Evolutionary conservation across 2,797 vertebrate genomes (phyloP).

Genomic region (Etheostoma nigrum): DNA sequence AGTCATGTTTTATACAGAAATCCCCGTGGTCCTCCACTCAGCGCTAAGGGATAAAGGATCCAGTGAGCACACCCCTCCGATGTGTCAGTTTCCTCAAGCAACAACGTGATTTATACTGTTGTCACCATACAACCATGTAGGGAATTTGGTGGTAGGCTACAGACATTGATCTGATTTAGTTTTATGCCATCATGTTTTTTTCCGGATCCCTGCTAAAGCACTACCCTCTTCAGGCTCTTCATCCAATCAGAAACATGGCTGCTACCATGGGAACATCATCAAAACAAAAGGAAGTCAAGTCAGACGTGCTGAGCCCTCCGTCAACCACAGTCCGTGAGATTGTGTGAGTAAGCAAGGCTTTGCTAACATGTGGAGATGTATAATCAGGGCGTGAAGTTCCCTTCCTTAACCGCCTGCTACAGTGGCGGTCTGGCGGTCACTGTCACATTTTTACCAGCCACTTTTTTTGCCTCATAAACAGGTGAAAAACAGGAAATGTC

Average conservation of each 20-base stretch:
- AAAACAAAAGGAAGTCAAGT: neutral
- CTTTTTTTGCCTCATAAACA: too few species aligned
- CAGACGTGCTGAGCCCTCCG: neutral
- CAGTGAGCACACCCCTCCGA: neutral
- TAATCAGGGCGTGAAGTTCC: too few species aligned
- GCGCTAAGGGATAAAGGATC: neutral
- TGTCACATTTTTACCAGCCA: too few species aligned
- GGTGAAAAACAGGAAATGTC: too few species aligned
- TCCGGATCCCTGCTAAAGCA: neutral
- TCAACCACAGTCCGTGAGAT: neutral
- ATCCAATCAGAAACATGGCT: neutral
- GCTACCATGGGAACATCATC: neutral
- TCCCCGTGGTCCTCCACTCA: neutral
- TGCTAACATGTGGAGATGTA: neutral
- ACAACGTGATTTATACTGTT: neutral
- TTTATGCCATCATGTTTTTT: neutral
- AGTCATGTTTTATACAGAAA: neutral
- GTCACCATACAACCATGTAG: neutral
- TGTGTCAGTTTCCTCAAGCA: neutral
- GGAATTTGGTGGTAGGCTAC: too few species aligned
- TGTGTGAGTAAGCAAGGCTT: neutral
- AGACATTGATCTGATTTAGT: too few species aligned
- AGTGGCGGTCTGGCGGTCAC: too few species aligned
- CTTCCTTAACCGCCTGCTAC: too few species aligned
- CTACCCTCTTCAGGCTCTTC: neutral